These are phyloP conservation scores for Columbina picui DNA, from an alignment of 2,113 vertebrate species.

Conservation along the genomic window DNA sequence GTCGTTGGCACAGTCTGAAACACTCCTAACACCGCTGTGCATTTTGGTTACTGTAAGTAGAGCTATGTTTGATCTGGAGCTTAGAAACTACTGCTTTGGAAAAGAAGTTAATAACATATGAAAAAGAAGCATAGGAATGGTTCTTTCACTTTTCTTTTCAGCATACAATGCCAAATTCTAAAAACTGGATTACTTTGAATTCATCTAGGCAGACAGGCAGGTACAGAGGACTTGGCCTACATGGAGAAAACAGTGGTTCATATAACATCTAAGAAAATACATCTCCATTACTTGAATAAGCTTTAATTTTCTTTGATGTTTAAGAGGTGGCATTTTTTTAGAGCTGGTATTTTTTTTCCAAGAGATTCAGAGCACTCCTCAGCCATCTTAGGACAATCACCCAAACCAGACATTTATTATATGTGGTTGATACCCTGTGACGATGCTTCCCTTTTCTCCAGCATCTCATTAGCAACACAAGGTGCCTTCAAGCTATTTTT, in stretches of 20 bases:
- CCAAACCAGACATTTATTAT: neutral
- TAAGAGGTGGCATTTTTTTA: neutral
- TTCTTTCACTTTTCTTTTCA: neutral
- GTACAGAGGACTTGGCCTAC: neutral
- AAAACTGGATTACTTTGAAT: neutral
- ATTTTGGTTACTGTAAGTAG: rapidly evolving
- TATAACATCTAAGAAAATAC: neutral
- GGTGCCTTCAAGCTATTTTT: neutral
- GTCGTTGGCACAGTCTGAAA: neutral
- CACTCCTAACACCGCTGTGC: rapidly evolving
- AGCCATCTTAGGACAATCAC: neutral
- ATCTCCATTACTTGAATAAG: neutral
- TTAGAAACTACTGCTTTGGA: neutral
- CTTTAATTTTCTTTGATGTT: neutral
- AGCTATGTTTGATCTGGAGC: neutral
- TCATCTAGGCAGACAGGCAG: neutral
- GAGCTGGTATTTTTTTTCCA: neutral
- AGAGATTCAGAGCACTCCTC: neutral
- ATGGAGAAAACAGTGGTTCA: neutral
- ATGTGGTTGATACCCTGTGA: neutral
- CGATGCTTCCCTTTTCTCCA: neutral
- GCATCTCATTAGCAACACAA: neutral
- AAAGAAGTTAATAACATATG: neutral
- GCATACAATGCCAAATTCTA: neutral
- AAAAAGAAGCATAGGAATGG: neutral